A percentile compares a stretch with the other conserved stretches of the same genome.
These are phyloP conservation scores for Cheilosia variabilis DNA, from an alignment of 2,888 invertebrate genomes.

Conservation along the genomic window DNA sequence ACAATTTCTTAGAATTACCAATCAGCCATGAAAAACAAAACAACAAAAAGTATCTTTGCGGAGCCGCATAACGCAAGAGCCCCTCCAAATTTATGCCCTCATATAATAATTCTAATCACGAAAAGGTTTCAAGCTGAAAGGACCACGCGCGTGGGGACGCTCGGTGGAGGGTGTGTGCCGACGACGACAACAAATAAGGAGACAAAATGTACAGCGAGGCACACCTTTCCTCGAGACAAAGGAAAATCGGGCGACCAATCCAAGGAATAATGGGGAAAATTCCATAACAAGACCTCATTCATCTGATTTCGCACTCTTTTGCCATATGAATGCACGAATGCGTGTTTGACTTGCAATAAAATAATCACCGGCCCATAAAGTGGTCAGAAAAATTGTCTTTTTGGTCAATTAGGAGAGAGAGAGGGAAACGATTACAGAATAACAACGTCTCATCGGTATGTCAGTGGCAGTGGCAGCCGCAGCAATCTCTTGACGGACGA, in stretches of 20 bases:
- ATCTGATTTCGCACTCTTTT: slow-evolving; percentile 41
- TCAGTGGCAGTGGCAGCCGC: background rate
- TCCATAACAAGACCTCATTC: slow-evolving; percentile 73
- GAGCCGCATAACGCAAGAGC: slow-evolving; percentile 43
- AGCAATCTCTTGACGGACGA: background rate
- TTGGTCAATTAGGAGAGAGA: slow-evolving; percentile 71
- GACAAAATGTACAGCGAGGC: slow-evolving; percentile 5
- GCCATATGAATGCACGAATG: slow-evolving; percentile 1
- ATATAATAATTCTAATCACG: slow-evolving; percentile 75
- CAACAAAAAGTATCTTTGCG: slow-evolving; percentile 31
- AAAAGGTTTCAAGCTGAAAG: slow-evolving; percentile 4
- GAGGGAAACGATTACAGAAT: slow-evolving; percentile 62
- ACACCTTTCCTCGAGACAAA: slow-evolving; percentile 63
- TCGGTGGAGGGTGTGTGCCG: background rate
- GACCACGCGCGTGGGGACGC: slow-evolving; percentile 15
- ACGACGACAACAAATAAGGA: slow-evolving; percentile 19
- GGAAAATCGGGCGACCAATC: slow-evolving; percentile 62
- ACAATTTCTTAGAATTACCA: slow-evolving; percentile 61
- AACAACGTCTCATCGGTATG: slow-evolving; percentile 42
- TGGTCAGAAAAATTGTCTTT: slow-evolving; percentile 57
- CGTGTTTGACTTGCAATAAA: slow-evolving; percentile 63
- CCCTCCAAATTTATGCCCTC: slow-evolving; percentile 42
- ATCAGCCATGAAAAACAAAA: slow-evolving; percentile 2
- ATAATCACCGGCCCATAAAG: slow-evolving; percentile 70
- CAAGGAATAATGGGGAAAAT: slow-evolving; percentile 51